A percentile compares a stretch with the other conserved stretches of the same genome.
These are phyloP conservation scores for Menidia menidia DNA, from an alignment of 2,797 vertebrate species.

Conservation along the genomic window DNA sequence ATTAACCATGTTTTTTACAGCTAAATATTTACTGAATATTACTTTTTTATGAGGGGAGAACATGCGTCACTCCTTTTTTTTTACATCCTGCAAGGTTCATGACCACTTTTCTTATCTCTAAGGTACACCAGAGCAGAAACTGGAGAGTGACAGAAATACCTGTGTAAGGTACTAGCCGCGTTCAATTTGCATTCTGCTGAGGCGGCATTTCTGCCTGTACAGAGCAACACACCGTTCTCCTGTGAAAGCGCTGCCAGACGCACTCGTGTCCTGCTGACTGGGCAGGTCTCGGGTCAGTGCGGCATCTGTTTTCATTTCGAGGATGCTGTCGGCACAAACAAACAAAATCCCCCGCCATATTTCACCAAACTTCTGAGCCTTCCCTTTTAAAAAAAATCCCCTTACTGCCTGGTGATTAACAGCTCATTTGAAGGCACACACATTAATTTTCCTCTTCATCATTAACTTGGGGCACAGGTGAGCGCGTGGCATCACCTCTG, in stretches of 20 bases:
- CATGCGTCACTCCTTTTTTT: neutral
- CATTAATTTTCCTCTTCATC: neutral
- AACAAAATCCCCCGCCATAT: slow-evolving; percentile 4
- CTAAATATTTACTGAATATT: no score
- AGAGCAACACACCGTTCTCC: slow-evolving; percentile 24
- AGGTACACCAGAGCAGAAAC: neutral
- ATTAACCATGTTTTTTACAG: neutral
- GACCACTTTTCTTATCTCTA: neutral
- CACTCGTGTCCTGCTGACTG: slow-evolving; percentile 34
- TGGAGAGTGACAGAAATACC: neutral
- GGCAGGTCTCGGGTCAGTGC: slow-evolving; percentile 39
- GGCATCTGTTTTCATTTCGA: slow-evolving; percentile 58
- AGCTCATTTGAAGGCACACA: neutral
- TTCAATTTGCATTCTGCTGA: slow-evolving; percentile 58
- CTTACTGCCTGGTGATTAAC: neutral
- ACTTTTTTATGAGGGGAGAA: neutral
- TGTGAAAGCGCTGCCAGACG: slow-evolving; percentile 28
- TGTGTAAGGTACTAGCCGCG: slow-evolving; percentile 15
- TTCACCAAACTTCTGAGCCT: neutral
- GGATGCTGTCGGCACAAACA: slow-evolving; percentile 29
- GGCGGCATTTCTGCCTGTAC: slow-evolving; percentile 37
- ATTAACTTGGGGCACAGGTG: neutral
- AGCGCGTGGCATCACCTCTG: neutral
- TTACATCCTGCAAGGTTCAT: neutral
- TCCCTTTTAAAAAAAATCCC: neutral